Evolutionary conservation across 2,797 vertebrate genomes (phyloP), one percentile per base, ranked within the genome.

Genomic region (Alectoris magna): DNA sequence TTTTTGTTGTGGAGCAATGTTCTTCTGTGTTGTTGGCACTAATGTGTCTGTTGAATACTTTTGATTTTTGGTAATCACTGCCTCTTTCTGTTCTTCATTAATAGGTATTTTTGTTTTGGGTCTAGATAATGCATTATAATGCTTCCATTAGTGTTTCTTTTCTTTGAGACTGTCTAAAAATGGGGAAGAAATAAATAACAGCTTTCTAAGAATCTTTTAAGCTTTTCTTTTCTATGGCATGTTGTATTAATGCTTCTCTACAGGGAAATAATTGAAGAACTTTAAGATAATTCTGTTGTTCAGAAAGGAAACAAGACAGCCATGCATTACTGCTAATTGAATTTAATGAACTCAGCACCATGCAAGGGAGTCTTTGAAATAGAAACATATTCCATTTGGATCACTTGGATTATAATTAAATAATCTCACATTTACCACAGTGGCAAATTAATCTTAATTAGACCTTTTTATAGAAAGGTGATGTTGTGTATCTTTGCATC

Each of bases 341-440:
- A 97, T 97, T 97, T 97, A 97, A 96, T 95, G 94, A 97, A 93
- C 93, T 97, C 96, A 97, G 91, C 88, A 88, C 74, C 87, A 78
- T 75, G 91, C 53, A 89, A 96, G 79, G 64, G 77, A 97, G 90
- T 92, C 94, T 97, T 97, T 97, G 96, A 97, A 98, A 97, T 63
- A 94, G 91, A 96, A 97, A 31, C 62, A 81, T 96, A 90, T 96
- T 97, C 96, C 96, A 88, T 94, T 97, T 96, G 96, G 86, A 95
- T 97, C 39, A 87, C 94, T 96, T 94, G 92, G 67, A 96, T 96
- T 96, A 91, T 97, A 97, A 97, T 97, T 95, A 97, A 97, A 97
- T 96, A 43, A 96, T 96, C 97, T 96, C 83, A 87, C 79, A 91
- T 96, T 96, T 97, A 89, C 78, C 39, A 75, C 39, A 41, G 88